These are phyloP conservation scores for Ptiloglossa arizonensis DNA, from an alignment of 1,140 invertebrate species.

Conservation along the genomic window DNA sequence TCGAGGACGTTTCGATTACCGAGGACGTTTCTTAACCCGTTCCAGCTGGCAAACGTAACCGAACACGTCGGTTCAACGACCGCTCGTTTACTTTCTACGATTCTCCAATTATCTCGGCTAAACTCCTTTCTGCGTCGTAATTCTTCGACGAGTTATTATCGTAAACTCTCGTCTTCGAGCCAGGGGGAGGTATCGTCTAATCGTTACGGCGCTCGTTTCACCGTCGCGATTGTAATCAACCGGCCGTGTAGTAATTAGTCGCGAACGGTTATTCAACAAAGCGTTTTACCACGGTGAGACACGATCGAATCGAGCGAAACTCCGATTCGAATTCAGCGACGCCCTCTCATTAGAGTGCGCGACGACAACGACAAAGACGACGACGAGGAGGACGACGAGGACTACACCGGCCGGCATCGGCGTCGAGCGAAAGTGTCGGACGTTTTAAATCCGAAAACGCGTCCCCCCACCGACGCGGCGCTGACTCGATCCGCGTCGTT, in stretches of 20 bases:
- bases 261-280: not conserved
- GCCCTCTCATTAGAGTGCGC: slow-evolving; percentile 8
- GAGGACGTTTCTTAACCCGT: too few species aligned
- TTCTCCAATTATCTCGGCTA: not conserved
- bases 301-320: not conserved
- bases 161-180: not conserved
- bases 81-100: not conserved
- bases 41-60: not conserved
- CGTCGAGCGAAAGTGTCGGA: slow-evolving; percentile 31
- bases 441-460: slow-evolving; percentile 15
- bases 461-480: too few species aligned
- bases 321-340: not conserved
- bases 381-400: too few species aligned
- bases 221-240: not conserved
- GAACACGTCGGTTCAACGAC: not conserved
- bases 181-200: too few species aligned
- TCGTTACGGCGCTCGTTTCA: not conserved
- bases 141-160: not conserved
- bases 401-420: too few species aligned
- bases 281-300: not conserved
- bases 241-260: not conserved
- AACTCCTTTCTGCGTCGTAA: not conserved
- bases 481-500: not conserved
- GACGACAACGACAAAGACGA: too few species aligned
- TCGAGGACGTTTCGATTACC: too few species aligned